phyloP scores from a whole-genome alignment of 2,888 invertebrate species.

The Sturmia bella region DNA sequence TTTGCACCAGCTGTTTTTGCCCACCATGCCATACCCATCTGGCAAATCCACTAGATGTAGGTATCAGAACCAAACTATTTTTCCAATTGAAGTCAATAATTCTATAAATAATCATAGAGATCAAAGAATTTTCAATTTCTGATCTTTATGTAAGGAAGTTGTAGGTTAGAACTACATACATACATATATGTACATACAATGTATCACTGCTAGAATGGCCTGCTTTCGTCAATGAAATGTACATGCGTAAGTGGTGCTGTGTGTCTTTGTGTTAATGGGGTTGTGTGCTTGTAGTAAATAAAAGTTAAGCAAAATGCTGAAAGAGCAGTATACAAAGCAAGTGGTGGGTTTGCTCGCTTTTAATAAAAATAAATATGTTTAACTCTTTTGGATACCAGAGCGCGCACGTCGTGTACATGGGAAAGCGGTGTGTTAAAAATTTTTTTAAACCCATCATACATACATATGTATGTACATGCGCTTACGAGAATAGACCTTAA shows the following conservation, averaged over 20 bases:
- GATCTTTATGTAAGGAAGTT: too few species aligned
- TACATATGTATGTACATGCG: not conserved
- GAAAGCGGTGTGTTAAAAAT: conserved; percentile 39
- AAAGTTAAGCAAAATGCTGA: conserved; percentile 37
- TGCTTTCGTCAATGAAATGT: too few species aligned
- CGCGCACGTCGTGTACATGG: conserved; percentile 54
- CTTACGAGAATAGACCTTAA: conserved; percentile 5
- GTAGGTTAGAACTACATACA: too few species aligned
- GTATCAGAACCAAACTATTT: too few species aligned
- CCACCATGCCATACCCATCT: too few species aligned
- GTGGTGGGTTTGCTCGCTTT: conserved; percentile 42
- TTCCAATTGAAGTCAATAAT: too few species aligned
- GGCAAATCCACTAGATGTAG: too few species aligned
- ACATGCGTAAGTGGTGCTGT: not conserved
- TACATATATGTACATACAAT: too few species aligned
- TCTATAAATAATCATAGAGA: too few species aligned
- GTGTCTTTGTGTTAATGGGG: conserved; percentile 1
- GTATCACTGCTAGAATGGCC: too few species aligned
- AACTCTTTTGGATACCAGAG: conserved; percentile 39
- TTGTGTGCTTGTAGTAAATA: conserved; percentile 39
- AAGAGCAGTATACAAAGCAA: conserved; percentile 36
- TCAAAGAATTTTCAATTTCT: too few species aligned
- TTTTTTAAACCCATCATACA: not conserved
- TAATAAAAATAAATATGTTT: not conserved
- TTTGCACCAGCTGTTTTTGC: too few species aligned